Evolutionary conservation across 2,113 vertebrate species (phyloP), one percentile per base, ranked within the genome.

Genomic region (Bathybates hornii): DNA sequence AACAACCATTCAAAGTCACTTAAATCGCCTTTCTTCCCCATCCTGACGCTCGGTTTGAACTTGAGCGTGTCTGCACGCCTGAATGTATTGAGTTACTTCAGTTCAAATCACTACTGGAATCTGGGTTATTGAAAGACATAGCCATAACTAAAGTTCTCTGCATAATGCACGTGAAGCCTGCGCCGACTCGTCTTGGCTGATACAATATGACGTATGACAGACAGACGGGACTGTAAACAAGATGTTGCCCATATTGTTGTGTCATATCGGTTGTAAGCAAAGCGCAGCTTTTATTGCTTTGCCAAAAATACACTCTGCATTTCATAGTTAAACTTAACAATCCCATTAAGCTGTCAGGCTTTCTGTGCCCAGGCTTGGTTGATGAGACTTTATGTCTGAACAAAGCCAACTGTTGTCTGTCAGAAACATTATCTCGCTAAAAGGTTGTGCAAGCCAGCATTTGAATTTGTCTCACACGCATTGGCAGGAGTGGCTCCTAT

Each of bases 261-360:
- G 86, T 88, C 78, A 78, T 10, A 34, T 43, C 61, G 34, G 56
- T 88, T 87, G 68, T 50, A 41, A 32, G 66, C 21, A 63, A 59
- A 80, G 63, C 41, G 9, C 66, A 36, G 24, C 63, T 82, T 83
- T 29, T 61, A 48, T 50, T 71, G 80, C 66, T 57, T 86, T 82
- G 45, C 83, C 81, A 80, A 81, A 85, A 90, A 87, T 68, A 24
- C 57, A 80, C 87, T 80, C 76, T 66, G 57, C 50, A 21, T 88
- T 71, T 87, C 78, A 34, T 9, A 41, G 85, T 87, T 73, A 43
- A 87, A 93, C 63, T 82, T 38, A 87, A 87, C 86, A 82, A 57
- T 61, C 63, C 91, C 88, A 89, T 91, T 87, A 92, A 91, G 81
- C 86, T 84, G 91, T 89, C 91, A 85, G 50, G 21, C 27, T 19